Percentiles rank a stretch among this genome's conserved stretches.
phyloP scores from a whole-genome alignment of 2,888 invertebrate species.

The Harpagoxenus sublaevis region DNA sequence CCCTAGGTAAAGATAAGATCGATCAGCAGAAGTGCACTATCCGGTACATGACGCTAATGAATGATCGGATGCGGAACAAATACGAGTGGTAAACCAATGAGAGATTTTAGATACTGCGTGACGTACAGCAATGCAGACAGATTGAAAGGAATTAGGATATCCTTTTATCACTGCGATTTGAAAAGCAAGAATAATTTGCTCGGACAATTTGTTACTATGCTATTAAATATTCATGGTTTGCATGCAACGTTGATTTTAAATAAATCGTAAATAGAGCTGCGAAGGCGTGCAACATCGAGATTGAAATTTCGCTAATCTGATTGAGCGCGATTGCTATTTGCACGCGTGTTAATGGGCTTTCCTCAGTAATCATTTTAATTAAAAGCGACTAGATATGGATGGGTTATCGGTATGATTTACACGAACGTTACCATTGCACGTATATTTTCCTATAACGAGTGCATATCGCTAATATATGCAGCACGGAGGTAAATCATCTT shows the following conservation, averaged over 20 bases:
- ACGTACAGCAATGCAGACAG: not conserved
- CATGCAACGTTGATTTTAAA: slow-evolving; percentile 33
- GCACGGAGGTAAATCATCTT: not conserved
- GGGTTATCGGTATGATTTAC: slow-evolving; percentile 29
- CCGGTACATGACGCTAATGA: slow-evolving; percentile 22
- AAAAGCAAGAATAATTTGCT: slow-evolving; percentile 6
- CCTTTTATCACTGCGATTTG: not conserved
- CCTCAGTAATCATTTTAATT: slow-evolving; percentile 48
- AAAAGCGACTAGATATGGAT: slow-evolving; percentile 37
- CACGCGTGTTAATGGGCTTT: slow-evolving; percentile 33
- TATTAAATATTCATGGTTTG: slow-evolving; percentile 28
- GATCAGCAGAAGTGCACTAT: not conserved
- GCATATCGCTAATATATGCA: not conserved
- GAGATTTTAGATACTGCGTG: slow-evolving; percentile 21
- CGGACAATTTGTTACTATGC: too few species aligned
- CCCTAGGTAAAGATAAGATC: slow-evolving; percentile 11
- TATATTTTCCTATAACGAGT: not conserved
- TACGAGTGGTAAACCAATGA: not conserved
- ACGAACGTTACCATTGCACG: not conserved
- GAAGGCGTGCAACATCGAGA: slow-evolving; percentile 26
- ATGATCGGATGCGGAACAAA: slow-evolving; percentile 30
- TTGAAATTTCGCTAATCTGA: slow-evolving; percentile 44
- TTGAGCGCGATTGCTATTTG: slow-evolving; percentile 33
- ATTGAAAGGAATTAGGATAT: not conserved
- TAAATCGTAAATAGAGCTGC: slow-evolving; percentile 10